phyloP scores from a whole-genome alignment of 1,140 invertebrate genomes.

The Stenopsyche tienmushanensis region DNA sequence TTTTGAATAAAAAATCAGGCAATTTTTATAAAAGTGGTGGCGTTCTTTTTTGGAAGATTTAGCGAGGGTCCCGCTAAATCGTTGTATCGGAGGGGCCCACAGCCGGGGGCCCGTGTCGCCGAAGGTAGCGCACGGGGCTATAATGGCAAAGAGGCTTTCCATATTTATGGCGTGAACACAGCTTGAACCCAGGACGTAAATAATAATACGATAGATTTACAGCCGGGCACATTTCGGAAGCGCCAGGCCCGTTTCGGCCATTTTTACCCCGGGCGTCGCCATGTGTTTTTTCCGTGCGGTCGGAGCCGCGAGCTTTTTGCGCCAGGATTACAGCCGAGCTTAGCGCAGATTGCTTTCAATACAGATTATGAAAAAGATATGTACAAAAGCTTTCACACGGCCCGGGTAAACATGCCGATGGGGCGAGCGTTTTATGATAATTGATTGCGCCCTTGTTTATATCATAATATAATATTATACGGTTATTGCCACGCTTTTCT shows the following conservation, averaged over 20 bases:
- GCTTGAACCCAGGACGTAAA: conserved; percentile 38
- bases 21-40: not conserved
- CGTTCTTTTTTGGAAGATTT: not conserved
- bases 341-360: not conserved
- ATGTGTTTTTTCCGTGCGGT: not conserved
- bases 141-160: conserved; percentile 29
- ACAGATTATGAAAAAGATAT: not conserved
- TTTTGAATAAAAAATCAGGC: not conserved
- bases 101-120: not conserved
- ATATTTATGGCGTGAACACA: conserved; percentile 38
- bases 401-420: too few species aligned
- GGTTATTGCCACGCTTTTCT: too few species aligned
- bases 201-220: conserved; percentile 39
- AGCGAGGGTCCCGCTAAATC: not conserved
- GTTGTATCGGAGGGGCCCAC: not conserved
- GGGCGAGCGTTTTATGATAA: not conserved
- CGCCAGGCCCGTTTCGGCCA: not conserved
- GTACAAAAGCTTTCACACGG: not conserved
- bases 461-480: not conserved
- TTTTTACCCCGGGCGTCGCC: not conserved
- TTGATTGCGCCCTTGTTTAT: not conserved
- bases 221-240: conserved; percentile 31
- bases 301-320: too few species aligned
- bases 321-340: not conserved
- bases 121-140: not conserved